A percentile compares a stretch with the other conserved stretches of the same genome.
Evolutionary conservation across 2,113 vertebrate species (phyloP).

Genomic region (Phrynosoma blainvillii): DNA sequence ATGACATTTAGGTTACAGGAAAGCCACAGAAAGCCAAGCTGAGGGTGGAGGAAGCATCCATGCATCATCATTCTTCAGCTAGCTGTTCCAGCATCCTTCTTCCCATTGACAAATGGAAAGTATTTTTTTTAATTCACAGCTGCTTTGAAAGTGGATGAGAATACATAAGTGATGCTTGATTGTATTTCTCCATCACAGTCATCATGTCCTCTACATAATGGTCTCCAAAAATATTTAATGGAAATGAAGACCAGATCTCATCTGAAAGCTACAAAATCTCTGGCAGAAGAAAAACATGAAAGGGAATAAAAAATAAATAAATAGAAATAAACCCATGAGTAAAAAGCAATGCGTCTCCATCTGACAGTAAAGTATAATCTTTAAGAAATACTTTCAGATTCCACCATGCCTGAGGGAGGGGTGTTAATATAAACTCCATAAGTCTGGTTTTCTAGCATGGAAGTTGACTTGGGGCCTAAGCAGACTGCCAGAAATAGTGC

Average conservation of each 20-base stretch:
- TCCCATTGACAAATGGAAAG: neutral
- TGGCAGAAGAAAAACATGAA: constrained; percentile 30
- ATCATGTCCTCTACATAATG: constrained; percentile 36
- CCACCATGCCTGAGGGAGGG: neutral
- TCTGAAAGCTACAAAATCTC: constrained; percentile 48
- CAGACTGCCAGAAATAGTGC: no score
- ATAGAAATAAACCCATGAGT: neutral
- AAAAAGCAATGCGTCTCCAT: neutral
- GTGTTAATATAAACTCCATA: neutral
- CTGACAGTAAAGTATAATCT: neutral
- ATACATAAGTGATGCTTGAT: constrained; percentile 42
- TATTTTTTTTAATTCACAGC: constrained; percentile 3
- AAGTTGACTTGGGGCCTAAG: neutral
- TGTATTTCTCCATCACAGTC: constrained; percentile 41
- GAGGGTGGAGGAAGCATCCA: neutral
- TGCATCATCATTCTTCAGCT: neutral
- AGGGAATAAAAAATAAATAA: neutral
- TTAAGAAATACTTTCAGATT: constrained; percentile 2
- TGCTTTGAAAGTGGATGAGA: constrained; percentile 45
- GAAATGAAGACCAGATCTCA: constrained; percentile 43
- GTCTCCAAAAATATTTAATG: constrained; percentile 28
- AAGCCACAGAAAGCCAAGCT: constrained; percentile 21
- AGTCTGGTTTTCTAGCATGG: neutral
- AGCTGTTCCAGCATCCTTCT: neutral
- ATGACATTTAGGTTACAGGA: constrained; percentile 4